Percentiles rank a stretch among this genome's conserved stretches.
Conservation (phyloP, 2,888 invertebrate genomes). For the Drosophila silvestris region DNA sequence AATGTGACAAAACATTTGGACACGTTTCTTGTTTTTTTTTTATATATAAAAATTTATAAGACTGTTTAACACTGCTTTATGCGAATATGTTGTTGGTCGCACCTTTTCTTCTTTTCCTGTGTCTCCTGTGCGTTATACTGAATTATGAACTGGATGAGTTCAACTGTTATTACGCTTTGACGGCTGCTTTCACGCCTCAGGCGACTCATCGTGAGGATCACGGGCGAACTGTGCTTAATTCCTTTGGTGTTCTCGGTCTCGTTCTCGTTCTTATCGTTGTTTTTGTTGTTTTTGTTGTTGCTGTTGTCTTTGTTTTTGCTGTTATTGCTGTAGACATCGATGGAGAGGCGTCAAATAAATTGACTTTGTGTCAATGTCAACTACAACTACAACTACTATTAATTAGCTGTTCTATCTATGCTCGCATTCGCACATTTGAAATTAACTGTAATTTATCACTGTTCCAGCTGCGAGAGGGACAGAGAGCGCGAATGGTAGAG, state of each 20-base stretch:
- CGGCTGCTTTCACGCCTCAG: slow-evolving; percentile 82
- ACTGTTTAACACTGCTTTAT: slow-evolving; percentile 10
- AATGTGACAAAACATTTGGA: slow-evolving; percentile 69
- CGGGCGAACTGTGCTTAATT: slow-evolving; percentile 13
- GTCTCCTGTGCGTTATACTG: slow-evolving; percentile 84
- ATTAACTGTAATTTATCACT: slow-evolving; percentile 60
- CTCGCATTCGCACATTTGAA: slow-evolving; percentile 43
- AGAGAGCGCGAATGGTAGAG: background rate
- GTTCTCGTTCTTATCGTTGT: slow-evolving; percentile 2
- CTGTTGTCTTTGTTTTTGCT: slow-evolving; percentile 44
- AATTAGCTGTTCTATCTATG: slow-evolving; percentile 36
- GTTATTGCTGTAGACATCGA: slow-evolving; percentile 47
- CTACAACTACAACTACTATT: slow-evolving; percentile 18
- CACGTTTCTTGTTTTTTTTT: slow-evolving; percentile 5
- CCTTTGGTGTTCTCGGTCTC: slow-evolving; percentile 22
- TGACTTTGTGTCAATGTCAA: slow-evolving; percentile 74
- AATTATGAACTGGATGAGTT: slow-evolving; percentile 85
- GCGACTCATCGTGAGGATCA: slow-evolving; percentile 81
- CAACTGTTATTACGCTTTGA: slow-evolving; percentile 84
- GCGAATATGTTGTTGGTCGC: slow-evolving; percentile 37
- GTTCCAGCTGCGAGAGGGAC: slow-evolving; percentile 4
- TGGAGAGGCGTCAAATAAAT: slow-evolving; percentile 53
- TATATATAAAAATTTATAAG: background rate
- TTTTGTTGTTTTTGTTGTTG: slow-evolving; percentile 22
- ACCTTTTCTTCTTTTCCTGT: slow-evolving; percentile 84